Base-by-base conservation (phyloP, 1,140 invertebrate species). In the Dysdera silvatica region DNA sequence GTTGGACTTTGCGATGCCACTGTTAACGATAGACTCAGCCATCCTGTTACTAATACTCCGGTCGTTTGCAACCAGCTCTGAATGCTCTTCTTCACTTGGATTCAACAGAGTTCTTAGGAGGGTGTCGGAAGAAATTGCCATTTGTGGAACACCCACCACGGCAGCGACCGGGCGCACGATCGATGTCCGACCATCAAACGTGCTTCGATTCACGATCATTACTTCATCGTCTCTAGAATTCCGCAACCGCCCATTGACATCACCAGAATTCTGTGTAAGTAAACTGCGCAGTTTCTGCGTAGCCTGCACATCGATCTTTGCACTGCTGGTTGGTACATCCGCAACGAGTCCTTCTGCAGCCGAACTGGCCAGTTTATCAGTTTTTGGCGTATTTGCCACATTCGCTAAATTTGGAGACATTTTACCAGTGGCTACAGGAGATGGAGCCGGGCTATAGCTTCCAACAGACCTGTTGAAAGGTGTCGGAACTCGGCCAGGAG, bases 251-350 rank as follows among this genome's bases (percentile, higher is more conserved):
- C 14, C 23, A 8, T 8, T 31, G 40, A 40, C 41, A 52, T 58
- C 55, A 2, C 35, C 45, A 4, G n/a, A 43, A 18, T 56, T 67
- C 45, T 68, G 64, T 43, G 69, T 71, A n/a, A 71, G 37, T 29
- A 71, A 40, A 66, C 69, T 70, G 37, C 70, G 33, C 26, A 71
- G 48, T 62, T 71, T 71, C 23, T 70, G 61, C 51, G 55, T 65
- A 12, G 62, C 26, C 24, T 58, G 61, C 24, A 41, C 53, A 40
- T 48, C 51, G 26, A 18, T 26, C 4, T 18, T 29, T 29, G 40
- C 37, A 47, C 54, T 49, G 18, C 49, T 54, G 4, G 54, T 26
- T 20, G 20, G 53, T 12, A 26, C 54, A 12, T 41, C 41, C 23
- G 28, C 31, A 35, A 52, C 3, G 18, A 35, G 40, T 23, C 29